Percentiles rank a stretch among this genome's conserved stretches.
phyloP scores from a whole-genome alignment of 2,797 vertebrate genomes.

The Ctenopoma kingsleyae region DNA sequence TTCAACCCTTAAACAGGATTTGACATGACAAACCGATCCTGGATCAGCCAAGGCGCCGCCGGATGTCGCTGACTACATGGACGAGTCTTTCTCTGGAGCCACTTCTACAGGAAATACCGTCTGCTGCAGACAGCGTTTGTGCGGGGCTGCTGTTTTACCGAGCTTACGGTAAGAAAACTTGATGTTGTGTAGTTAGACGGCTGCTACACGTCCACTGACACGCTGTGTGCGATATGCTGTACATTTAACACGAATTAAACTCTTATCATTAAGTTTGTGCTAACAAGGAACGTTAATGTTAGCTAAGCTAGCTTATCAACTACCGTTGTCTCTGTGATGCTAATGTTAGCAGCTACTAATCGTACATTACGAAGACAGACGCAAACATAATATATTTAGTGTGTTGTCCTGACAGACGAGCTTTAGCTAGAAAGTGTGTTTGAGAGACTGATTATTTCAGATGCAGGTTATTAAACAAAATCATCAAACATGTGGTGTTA shows the following conservation, averaged over 20 bases:
- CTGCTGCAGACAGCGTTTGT: conserved; percentile 68
- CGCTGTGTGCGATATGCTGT: neutral
- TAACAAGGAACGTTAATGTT: neutral
- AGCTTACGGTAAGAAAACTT: conserved; percentile 87
- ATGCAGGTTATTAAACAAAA: neutral
- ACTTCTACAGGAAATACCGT: conserved; percentile 81
- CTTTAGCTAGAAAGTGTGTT: neutral
- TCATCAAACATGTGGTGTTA: neutral
- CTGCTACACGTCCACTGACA: neutral
- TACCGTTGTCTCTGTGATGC: neutral
- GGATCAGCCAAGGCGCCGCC: conserved; percentile 42
- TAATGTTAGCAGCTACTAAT: conserved; percentile 41
- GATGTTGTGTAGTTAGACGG: conserved; percentile 22
- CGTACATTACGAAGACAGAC: neutral
- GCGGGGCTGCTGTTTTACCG: conserved; percentile 86
- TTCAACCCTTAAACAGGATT: accelerated
- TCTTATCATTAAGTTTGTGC: accelerated
- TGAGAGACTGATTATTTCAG: neutral
- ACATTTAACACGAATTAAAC: accelerated
- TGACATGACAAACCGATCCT: conserved; percentile 7
- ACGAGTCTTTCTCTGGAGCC: conserved; percentile 41
- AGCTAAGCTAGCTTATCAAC: conserved; percentile 21
- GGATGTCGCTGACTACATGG: conserved; percentile 48
- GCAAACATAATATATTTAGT: accelerated
- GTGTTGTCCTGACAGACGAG: accelerated